These are phyloP conservation scores for Serrognathus titanus DNA, from an alignment of 2,888 invertebrate genomes.

Conservation along the genomic window DNA sequence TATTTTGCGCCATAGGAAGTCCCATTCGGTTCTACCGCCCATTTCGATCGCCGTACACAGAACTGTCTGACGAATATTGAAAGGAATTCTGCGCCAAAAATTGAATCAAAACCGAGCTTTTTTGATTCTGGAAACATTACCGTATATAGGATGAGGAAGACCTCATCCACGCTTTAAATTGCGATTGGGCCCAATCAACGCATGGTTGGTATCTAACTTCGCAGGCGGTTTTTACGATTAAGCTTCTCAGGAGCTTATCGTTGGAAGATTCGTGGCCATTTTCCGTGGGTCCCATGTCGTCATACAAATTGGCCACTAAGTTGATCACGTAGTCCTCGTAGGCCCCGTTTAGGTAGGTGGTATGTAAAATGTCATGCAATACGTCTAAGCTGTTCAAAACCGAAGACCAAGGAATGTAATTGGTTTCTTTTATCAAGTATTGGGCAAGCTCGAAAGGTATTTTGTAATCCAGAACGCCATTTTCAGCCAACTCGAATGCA, in stretches of 20 bases:
- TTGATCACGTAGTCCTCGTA: conserved; percentile 50
- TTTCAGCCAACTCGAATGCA: conserved; percentile 63
- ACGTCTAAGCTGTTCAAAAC: conserved; percentile 57
- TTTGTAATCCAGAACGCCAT: conserved; percentile 56
- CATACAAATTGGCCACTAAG: conserved; percentile 48
- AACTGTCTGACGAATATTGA: conserved; percentile 61
- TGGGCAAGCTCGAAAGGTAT: conserved; percentile 61
- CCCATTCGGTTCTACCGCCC: conserved; percentile 67
- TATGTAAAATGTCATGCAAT: conserved; percentile 50
- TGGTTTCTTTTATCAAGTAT: conserved; percentile 60
- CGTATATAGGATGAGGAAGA: conserved; percentile 39
- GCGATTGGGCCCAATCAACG: conserved; percentile 51
- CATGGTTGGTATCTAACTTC: conserved; percentile 56
- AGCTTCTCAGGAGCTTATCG: conserved; percentile 56
- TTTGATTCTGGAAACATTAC: conserved; percentile 26
- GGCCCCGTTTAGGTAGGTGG: conserved; percentile 53
- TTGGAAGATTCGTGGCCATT: conserved; percentile 53
- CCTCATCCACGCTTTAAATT: conserved; percentile 47
- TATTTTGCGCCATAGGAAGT: conserved; percentile 63
- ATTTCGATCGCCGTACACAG: conserved; percentile 61
- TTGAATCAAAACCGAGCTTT: not conserved
- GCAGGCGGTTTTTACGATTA: conserved; percentile 59
- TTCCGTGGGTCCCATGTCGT: conserved; percentile 54
- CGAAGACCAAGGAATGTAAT: conserved; percentile 66
- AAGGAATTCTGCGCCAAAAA: conserved; percentile 54